Conservation (phyloP, 1,140 invertebrate genomes). For the Ylistrum balloti region DNA sequence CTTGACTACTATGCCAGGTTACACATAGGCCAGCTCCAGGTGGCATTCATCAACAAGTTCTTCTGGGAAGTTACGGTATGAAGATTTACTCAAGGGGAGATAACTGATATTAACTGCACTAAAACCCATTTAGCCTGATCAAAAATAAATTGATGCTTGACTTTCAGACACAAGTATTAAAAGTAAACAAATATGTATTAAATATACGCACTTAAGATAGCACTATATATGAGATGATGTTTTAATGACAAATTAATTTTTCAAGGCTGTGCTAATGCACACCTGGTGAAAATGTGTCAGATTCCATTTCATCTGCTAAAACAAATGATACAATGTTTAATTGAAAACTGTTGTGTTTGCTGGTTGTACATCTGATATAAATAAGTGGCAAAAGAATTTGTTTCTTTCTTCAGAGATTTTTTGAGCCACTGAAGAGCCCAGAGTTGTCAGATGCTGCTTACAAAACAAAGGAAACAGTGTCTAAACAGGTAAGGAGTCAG, state of each 20-base stretch:
- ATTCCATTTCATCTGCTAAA: no score
- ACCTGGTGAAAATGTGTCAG: no score
- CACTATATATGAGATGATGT: no score
- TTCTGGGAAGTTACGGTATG: conserved; percentile 87
- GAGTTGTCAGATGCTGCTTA: conserved; percentile 79
- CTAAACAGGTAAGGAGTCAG: conserved; percentile 70
- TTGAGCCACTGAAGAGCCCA: conserved; percentile 86
- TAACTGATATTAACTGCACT: conserved; percentile 15
- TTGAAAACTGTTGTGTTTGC: no score
- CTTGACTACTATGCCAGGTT: conserved; percentile 84
- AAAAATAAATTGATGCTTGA: no score
- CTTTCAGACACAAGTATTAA: no score
- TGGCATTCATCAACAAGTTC: conserved; percentile 88
- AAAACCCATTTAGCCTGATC: no score
- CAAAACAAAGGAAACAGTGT: conserved; percentile 72
- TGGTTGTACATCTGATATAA: conserved; percentile 41
- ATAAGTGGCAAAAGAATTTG: not conserved
- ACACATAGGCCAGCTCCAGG: conserved; percentile 88
- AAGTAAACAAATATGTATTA: no score
- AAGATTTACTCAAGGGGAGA: not conserved
- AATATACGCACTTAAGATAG: no score
- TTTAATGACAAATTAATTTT: no score
- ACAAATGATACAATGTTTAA: no score
- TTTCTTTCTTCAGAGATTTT: conserved; percentile 85
- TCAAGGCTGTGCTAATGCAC: no score